Evolutionary conservation across 1,140 invertebrate genomes (phyloP).

Genomic region (Leptestheria dahalacensis): DNA sequence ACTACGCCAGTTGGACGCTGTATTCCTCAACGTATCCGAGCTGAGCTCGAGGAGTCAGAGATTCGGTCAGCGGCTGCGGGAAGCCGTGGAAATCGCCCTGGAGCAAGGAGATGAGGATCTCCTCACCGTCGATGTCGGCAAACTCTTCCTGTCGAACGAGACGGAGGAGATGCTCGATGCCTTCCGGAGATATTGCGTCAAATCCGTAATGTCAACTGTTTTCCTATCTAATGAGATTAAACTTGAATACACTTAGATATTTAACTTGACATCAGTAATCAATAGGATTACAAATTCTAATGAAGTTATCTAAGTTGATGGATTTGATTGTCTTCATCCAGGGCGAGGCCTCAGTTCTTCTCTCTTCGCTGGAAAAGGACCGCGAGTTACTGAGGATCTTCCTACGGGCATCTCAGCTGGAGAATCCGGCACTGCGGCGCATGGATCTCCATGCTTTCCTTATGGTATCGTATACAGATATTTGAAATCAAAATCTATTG

Average conservation of each 20-base stretch:
- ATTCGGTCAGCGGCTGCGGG: constrained; percentile 68
- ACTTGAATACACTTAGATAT: too few species aligned
- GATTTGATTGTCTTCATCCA: constrained; percentile 31
- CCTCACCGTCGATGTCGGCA: constrained; percentile 74
- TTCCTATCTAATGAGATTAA: too few species aligned
- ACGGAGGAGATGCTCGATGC: constrained; percentile 76
- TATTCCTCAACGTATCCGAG: constrained; percentile 89
- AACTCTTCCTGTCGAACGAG: constrained; percentile 69
- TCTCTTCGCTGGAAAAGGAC: constrained; percentile 86
- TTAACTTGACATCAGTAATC: too few species aligned
- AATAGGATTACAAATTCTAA: too few species aligned
- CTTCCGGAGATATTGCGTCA: constrained; percentile 76
- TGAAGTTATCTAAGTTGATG: too few species aligned
- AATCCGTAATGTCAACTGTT: constrained; percentile 1
- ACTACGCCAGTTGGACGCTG: constrained; percentile 50
- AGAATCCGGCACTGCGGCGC: constrained; percentile 74
- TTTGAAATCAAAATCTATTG: constrained; percentile 1
- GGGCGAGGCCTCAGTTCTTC: constrained; percentile 68
- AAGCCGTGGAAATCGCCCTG: constrained; percentile 67
- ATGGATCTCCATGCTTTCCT: constrained; percentile 96
- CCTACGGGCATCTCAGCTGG: constrained; percentile 87
- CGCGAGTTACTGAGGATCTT: constrained; percentile 89
- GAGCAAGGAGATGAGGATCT: constrained; percentile 64
- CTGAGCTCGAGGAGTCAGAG: constrained; percentile 73
- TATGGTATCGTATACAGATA: constrained; percentile 48